phyloP scores from a whole-genome alignment of 2,888 invertebrate genomes.

The Acrobasis consociella region DNA sequence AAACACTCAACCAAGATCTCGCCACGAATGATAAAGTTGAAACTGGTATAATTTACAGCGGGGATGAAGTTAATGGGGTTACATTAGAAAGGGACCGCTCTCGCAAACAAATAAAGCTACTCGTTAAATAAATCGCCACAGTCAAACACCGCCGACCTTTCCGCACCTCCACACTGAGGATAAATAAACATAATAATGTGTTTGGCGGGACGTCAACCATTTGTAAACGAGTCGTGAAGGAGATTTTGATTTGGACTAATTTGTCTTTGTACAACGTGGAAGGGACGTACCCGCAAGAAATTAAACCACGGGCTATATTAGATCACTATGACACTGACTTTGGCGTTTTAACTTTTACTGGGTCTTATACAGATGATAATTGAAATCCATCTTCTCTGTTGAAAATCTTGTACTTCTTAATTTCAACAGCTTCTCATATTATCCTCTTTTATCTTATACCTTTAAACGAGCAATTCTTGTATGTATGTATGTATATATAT shows the following conservation, averaged over 20 bases:
- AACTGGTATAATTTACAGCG: constrained; percentile 52
- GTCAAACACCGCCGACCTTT: constrained; percentile 67
- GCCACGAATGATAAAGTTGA: constrained; percentile 57
- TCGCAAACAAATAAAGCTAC: constrained; percentile 70
- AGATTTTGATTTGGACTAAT: constrained; percentile 27
- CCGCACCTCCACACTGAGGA: constrained; percentile 60
- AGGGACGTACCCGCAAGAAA: no score
- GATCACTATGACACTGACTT: no score
- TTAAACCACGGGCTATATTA: no score
- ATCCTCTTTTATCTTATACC: no score
- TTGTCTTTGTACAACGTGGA: background rate
- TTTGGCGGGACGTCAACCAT: constrained; percentile 45
- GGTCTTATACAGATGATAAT: no score
- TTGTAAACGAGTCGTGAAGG: constrained; percentile 29
- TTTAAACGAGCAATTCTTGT: no score
- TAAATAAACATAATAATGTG: constrained; percentile 64
- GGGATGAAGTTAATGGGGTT: constrained; percentile 61
- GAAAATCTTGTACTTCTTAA: no score
- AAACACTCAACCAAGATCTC: constrained; percentile 43
- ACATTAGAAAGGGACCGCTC: constrained; percentile 61
- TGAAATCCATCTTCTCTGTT: no score
- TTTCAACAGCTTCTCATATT: no score
- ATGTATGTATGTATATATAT: no score
- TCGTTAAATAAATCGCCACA: constrained; percentile 72
- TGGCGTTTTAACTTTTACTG: no score